phyloP scores from a whole-genome alignment of 1,140 invertebrate genomes.

The Kradibia gibbosae region DNA sequence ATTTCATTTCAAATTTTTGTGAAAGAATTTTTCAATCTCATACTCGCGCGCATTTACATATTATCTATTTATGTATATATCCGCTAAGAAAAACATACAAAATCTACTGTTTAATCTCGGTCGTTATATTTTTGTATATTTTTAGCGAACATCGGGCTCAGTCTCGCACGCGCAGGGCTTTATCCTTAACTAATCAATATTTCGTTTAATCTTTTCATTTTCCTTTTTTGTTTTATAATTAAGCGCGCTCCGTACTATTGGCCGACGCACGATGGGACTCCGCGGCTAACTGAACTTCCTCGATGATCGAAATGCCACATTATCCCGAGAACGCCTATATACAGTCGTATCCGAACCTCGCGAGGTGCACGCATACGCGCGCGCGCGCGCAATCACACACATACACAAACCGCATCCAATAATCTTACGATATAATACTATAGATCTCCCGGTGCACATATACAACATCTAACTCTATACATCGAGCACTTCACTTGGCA shows the following conservation, averaged over 20 bases:
- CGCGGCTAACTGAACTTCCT: neutral
- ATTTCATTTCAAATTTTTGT: neutral
- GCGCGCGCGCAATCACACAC: no score
- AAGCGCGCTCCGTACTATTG: neutral
- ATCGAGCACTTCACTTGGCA: conserved; percentile 1
- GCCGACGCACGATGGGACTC: neutral
- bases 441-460: neutral
- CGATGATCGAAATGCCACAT: neutral
- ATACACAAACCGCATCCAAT: neutral
- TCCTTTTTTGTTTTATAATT: neutral
- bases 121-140: neutral
- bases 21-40: conserved; percentile 17
- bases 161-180: neutral
- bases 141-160: neutral
- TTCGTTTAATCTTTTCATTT: neutral
- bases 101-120: conserved; percentile 24
- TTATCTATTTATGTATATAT: conserved; percentile 52
- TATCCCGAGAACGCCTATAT: neutral
- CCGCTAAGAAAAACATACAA: conserved; percentile 27
- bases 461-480: conserved; percentile 1
- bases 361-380: neutral
- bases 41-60: conserved; percentile 21
- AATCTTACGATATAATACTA: neutral
- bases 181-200: neutral
- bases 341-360: neutral